These are phyloP conservation scores for Clitarchus hookeri DNA, from an alignment of 2,888 invertebrate species.

Conservation along the genomic window DNA sequence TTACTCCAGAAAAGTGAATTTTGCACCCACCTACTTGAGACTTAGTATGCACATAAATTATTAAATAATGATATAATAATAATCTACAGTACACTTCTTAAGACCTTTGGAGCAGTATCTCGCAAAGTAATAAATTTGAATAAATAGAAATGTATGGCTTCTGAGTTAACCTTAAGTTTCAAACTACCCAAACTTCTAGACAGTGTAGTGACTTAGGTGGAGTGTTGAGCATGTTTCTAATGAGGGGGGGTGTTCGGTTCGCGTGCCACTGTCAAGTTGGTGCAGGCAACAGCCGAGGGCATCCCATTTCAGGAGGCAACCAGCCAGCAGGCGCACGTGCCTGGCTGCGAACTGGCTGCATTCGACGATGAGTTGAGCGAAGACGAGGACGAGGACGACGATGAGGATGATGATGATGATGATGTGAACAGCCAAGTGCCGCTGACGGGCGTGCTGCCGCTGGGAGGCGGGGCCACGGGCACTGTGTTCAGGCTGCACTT, in stretches of 20 bases:
- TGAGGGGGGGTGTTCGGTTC: neutral
- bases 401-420: constrained; percentile 22
- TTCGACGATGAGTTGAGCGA: constrained; percentile 31
- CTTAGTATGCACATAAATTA: too few relatives aligned
- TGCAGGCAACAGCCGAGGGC: neutral
- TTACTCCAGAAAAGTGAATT: too few relatives aligned
- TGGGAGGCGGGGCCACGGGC: constrained; percentile 58
- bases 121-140: too few relatives aligned
- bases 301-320: constrained; percentile 19
- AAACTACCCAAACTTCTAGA: too few relatives aligned
- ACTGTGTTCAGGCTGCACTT: constrained; percentile 81
- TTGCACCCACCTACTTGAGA: too few relatives aligned
- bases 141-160: too few relatives aligned
- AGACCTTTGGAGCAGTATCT: too few relatives aligned
- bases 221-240: neutral
- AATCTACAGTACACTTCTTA: too few relatives aligned
- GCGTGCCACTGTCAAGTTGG: constrained; percentile 3
- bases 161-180: too few relatives aligned
- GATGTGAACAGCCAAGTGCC: constrained; percentile 1
- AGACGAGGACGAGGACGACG: constrained; percentile 32
- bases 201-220: too few relatives aligned
- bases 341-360: constrained; percentile 27
- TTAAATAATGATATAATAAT: too few relatives aligned
- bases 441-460: constrained; percentile 45
- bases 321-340: constrained; percentile 25